These are phyloP conservation scores for Apotomis capreana DNA, from an alignment of 2,888 invertebrate genomes.

Conservation along the genomic window DNA sequence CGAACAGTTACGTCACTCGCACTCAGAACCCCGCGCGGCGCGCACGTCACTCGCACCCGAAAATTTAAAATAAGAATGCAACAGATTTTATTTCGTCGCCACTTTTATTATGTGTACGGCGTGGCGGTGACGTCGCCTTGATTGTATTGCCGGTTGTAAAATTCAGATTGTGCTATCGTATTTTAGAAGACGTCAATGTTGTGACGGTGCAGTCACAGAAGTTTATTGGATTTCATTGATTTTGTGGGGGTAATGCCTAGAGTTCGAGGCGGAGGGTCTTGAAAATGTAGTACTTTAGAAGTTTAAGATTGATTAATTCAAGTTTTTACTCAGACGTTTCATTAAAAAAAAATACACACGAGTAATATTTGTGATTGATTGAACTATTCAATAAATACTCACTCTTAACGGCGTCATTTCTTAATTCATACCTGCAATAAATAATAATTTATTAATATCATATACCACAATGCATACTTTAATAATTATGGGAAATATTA, in stretches of 20 bases:
- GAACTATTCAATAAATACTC: too few species aligned
- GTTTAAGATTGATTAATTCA: too few species aligned
- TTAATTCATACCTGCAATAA: conserved; percentile 2
- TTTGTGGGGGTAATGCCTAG: neutral
- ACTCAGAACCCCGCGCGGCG: conserved; percentile 47
- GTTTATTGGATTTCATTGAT: conserved; percentile 34
- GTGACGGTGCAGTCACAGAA: conserved; percentile 15
- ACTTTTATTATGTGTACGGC: conserved; percentile 69
- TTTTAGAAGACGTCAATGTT: conserved; percentile 32
- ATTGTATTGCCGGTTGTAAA: conserved; percentile 67
- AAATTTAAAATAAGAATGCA: conserved; percentile 64
- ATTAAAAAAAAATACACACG: too few species aligned
- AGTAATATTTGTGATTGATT: too few species aligned
- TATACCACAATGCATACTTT: too few species aligned
- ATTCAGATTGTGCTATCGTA: conserved; percentile 43
- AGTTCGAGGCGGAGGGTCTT: neutral
- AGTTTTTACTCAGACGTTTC: too few species aligned
- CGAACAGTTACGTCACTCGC: neutral
- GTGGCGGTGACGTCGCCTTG: conserved; percentile 64
- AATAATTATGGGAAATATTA: too few species aligned
- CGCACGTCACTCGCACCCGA: conserved; percentile 68
- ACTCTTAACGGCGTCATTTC: neutral
- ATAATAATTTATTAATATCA: neutral
- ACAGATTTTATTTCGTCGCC: conserved; percentile 57
- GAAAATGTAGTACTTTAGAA: too few species aligned